phyloP scores from a whole-genome alignment of 1,140 invertebrate species.

The Oedothorax gibbosus region DNA sequence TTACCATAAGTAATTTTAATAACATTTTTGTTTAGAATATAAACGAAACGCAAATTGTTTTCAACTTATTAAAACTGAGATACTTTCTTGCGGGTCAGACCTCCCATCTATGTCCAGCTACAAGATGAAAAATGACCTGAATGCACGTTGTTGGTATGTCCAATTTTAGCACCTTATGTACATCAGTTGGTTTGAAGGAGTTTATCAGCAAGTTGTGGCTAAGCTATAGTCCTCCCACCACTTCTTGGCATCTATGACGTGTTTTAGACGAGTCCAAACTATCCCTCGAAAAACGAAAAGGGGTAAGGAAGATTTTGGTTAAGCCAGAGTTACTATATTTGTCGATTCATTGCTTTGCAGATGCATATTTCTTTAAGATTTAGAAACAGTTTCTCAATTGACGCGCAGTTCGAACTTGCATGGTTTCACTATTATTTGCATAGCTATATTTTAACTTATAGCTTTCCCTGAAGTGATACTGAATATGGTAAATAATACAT shows the following conservation, averaged over 20 bases:
- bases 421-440: too few relatives aligned
- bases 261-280: not conserved
- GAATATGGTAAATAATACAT: too few relatives aligned
- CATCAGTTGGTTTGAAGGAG: not conserved
- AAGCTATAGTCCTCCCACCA: too few relatives aligned
- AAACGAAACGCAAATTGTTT: slow-evolving; percentile 35
- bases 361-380: too few relatives aligned
- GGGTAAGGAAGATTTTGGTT: too few relatives aligned
- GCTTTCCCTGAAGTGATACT: too few relatives aligned
- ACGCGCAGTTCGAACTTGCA: too few relatives aligned
- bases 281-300: not conserved
- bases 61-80: slow-evolving; percentile 16
- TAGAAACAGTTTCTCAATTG: too few relatives aligned
- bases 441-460: too few relatives aligned
- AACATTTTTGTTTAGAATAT: not conserved
- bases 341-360: too few relatives aligned
- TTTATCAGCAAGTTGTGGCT: not conserved
- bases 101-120: slow-evolving; percentile 25
- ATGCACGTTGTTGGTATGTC: slow-evolving; percentile 25
- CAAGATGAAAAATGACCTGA: slow-evolving; percentile 24
- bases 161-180: not conserved
- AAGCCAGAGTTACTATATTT: too few relatives aligned
- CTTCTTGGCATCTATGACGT: not conserved
- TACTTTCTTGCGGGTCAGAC: slow-evolving; percentile 30
- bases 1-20: too few relatives aligned